Percentiles rank a stretch among this genome's conserved stretches.
These are phyloP conservation scores for Calosoma granatense DNA, from an alignment of 1,140 invertebrate genomes.

Conservation along the genomic window DNA sequence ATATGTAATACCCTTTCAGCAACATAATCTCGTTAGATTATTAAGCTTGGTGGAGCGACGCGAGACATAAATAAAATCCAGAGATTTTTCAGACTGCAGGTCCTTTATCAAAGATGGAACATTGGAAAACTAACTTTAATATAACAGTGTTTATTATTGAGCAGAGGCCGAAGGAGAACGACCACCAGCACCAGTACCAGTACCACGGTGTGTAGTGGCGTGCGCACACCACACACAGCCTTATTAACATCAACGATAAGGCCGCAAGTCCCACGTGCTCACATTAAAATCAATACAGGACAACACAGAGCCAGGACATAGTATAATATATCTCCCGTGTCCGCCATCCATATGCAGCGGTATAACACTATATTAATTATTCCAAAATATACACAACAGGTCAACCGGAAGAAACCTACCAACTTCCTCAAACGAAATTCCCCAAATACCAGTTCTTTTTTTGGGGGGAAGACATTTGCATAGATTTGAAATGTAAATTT, in stretches of 20 bases:
- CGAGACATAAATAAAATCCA: neutral
- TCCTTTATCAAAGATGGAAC: constrained; percentile 1
- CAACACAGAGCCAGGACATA: constrained; percentile 1
- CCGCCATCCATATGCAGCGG: constrained; percentile 1
- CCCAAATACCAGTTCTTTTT: no score
- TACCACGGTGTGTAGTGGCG: neutral
- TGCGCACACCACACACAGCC: neutral
- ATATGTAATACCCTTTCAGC: no score
- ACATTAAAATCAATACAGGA: constrained; percentile 7
- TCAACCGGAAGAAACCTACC: no score
- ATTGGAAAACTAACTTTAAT: constrained; percentile 9
- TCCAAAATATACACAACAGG: no score
- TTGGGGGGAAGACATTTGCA: no score
- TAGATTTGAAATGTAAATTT: no score
- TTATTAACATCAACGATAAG: neutral
- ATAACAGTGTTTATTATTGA: constrained; percentile 9
- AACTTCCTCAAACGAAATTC: no score
- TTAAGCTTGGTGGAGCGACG: no score
- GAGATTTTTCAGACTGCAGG: neutral
- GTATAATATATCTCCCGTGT: neutral
- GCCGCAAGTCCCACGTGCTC: neutral
- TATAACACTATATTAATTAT: neutral
- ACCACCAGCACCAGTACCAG: neutral
- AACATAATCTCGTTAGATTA: no score
- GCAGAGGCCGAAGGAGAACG: neutral